Evolutionary conservation across 2,113 vertebrate genomes (phyloP), one percentile per base, ranked within the genome.

Genomic region (Caracal caracal): DNA sequence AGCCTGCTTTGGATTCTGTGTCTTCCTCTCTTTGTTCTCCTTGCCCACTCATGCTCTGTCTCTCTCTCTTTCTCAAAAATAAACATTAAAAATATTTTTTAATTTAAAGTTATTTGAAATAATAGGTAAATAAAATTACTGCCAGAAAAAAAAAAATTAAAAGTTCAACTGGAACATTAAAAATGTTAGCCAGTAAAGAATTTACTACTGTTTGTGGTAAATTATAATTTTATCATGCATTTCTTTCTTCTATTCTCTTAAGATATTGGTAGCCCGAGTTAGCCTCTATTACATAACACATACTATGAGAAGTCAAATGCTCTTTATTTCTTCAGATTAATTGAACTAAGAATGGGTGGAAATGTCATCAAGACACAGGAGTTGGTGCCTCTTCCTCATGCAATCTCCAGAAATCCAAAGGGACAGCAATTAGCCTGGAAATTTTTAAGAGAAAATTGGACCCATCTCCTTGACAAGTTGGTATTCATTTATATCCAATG

Each of bases 361-460:
- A 96, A 98, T 22, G 78, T 90, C 85, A 97, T 96, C 51, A 97
- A 97, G 86, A 97, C 96, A 56, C 95, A 98, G 63, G 86, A 97
- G 19, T 71, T 98, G 78, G 73, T 87, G 75, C 0, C 28, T 90
- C 76, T 98, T 85, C 76, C 98, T 92, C 30, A 78, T 35, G 49
- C 19, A 0, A 92, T 95, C 61, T 75, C 92, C 93, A 93, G 89
- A 93, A 97, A 95, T 51, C 93, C 97, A 61, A 66, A 68, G 6
- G 92, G 97, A n/a, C 94, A 97, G 33, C 53, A 68, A n/a, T 73
- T 97, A 93, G 96, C 94, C 37, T 98, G 97, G 96, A 95, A 96
- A 61, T 98, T 98, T 93, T 90, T 98, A 33, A 94, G 73, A 93
- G 66, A 93, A 90, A 97, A 97, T 37, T 97, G 96, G 97, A 88